Conservation (phyloP, 2,888 invertebrate species). For the Lampropteryx suffumata region DNA sequence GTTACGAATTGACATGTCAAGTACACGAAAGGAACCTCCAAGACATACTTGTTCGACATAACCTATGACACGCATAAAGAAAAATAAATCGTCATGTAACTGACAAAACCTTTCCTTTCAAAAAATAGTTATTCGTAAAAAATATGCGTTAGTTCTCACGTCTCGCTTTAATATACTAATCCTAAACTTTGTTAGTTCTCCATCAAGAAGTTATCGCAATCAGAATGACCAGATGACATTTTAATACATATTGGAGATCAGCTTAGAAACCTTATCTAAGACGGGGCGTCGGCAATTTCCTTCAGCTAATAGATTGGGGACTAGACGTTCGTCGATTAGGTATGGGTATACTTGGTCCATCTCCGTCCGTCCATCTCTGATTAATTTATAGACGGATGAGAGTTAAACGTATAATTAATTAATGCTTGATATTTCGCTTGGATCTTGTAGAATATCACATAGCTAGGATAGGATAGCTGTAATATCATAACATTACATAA, state of each 20-base stretch:
- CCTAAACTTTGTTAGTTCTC: conserved; percentile 10
- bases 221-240: conserved; percentile 35
- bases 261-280: conserved; percentile 64
- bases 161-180: conserved; percentile 1
- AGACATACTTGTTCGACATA: too few species aligned
- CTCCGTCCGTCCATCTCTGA: conserved; percentile 51
- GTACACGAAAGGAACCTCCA: too few species aligned
- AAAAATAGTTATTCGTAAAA: too few species aligned
- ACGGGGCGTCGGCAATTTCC: conserved; percentile 76
- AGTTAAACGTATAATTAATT: conserved; percentile 37
- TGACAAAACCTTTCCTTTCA: too few species aligned
- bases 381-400: conserved; percentile 62
- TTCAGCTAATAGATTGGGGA: conserved; percentile 70
- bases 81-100: too few species aligned
- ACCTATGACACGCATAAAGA: too few species aligned
- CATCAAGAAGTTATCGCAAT: conserved; percentile 25
- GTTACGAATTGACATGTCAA: too few species aligned
- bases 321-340: conserved; percentile 54
- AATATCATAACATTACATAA: too few species aligned
- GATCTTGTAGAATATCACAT: too few species aligned
- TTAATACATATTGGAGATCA: conserved; percentile 42
- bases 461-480: too few species aligned
- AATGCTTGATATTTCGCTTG: conserved; percentile 34
- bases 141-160: too few species aligned
- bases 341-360: conserved; percentile 39